Evolutionary conservation across 2,888 invertebrate species (phyloP), one percentile per base, ranked within the genome.

Genomic region (Augiades crinisus): DNA sequence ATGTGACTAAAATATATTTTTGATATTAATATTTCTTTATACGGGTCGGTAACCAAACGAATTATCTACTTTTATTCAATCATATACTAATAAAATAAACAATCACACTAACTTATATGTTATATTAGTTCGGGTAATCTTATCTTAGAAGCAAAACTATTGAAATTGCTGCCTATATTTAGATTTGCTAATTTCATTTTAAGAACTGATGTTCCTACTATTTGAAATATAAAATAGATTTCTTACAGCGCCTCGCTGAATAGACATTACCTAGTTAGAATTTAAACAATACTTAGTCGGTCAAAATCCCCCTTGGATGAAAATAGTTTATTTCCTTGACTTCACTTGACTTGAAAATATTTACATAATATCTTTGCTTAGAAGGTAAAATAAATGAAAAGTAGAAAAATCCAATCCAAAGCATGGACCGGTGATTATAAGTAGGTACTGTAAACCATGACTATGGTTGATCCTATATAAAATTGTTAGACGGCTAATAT

Each of bases 1-100:
- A 30, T 30, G 30, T 47, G 58, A 50, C 55, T 60, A 47, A 51
- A 40, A 44, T 54, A 52, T 55, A 55, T 56, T 56, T 51, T 59
- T 57, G 45, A 56, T 56, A 56, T 31, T 13, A 22, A 41, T 49
- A 43, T 50, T 50, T 36, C 27, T 43, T 27, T 14, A 43, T 50
- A 50, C 49, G 43, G 49, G 49, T 49, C 49, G 33, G 24, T n/a
- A 43, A 30, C 6, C 27, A 24, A 46, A 30, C 30, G 21, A 45
- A 31, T 22, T 33, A 45, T 22, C n/a, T 22, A 21, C 2, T 33
- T 6, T 13, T 10, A 22, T 7, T 27, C 7, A 1, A 17, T 5
- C 5, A 24, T 16, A 36, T 46, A 33, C 14, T 10, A 10, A 31
- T 13, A 31, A 19, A 7, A 19, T 2, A 17, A 17, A 45, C 16